Base-by-base conservation (phyloP, 2,888 invertebrate species). In the Mimumesa dahlbomi region DNA sequence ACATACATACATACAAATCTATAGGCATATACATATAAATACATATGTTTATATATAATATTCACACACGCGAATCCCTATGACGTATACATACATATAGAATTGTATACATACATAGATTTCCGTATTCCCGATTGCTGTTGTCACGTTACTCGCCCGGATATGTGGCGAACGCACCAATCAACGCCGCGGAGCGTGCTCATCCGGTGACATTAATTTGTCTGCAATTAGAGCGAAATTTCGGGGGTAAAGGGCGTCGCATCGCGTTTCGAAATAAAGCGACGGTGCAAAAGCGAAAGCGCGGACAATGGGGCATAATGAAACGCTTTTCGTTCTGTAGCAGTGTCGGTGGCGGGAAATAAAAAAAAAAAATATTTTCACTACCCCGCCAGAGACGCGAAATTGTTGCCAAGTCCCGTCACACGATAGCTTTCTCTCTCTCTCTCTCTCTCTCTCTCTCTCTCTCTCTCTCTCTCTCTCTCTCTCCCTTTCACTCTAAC, bases 151-250 rank as follows among this genome's bases (percentile, higher is more conserved):
- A 21, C 58, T 50, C 64, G 49, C 31, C 46, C 62, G 62, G 70
- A 63, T 70, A 66, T 57, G 62, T 18, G 71, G 50, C 52, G 74
- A 73, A 75, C 77, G 74, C 74, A 70, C 71, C 77, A 82, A 82
- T 81, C 81, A 77, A 72, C 66, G 75, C 50, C 40, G 54, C 31
- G 29, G 9, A 49, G 58, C 57, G 69, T 61, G 68, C 58, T 66
- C 73, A 34, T 56, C 49, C 57, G 48, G 58, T 45, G 76, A 63
- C 69, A 76, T 79, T 79, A 79, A 70, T 78, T 78, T 64, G 66
- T 70, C 67, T 63, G 77, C 73, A 79, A 78, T 78, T 76, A 79
- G 58, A 70, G 61, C 31, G 49, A 73, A 78, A 75, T 79, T 64
- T 67, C 67, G 61, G 54, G 50, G 22, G 18, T 45, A 69, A 49